These are phyloP conservation scores for Shargacucullia verbasci DNA, from an alignment of 2,888 invertebrate genomes.

Conservation along the genomic window DNA sequence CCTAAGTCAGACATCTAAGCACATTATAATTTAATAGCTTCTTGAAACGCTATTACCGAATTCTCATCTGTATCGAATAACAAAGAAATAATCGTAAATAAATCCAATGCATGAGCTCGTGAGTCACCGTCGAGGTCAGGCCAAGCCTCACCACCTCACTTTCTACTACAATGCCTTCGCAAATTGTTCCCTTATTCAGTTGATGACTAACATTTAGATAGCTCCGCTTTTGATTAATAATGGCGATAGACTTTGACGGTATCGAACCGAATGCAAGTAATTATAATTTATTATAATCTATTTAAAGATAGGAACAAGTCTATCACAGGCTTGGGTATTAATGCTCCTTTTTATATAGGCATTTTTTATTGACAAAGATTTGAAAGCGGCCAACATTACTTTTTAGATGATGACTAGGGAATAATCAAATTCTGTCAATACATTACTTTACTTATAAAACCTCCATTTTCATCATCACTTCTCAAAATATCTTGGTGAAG, in stretches of 20 bases:
- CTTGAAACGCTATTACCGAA: conserved; percentile 32
- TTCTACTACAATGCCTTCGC: conserved; percentile 70
- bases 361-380: neutral
- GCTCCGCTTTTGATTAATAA: conserved; percentile 44
- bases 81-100: conserved; percentile 47
- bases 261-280: conserved; percentile 16
- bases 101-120: conserved; percentile 55
- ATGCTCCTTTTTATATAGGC: neutral
- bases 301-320: conserved; percentile 12
- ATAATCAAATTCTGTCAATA: too few relatives aligned
- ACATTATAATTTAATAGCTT: conserved; percentile 9
- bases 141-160: conserved; percentile 67
- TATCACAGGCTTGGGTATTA: neutral
- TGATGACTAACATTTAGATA: conserved; percentile 64
- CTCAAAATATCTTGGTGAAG: too few relatives aligned
- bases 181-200: conserved; percentile 63
- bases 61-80: conserved; percentile 34
- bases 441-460: too few relatives aligned
- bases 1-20: too few relatives aligned
- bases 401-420: too few relatives aligned
- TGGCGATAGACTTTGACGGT: conserved; percentile 17
- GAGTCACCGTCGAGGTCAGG: conserved; percentile 70
- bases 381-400: too few relatives aligned
- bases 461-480: too few relatives aligned
- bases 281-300: conserved; percentile 22